A percentile compares a stretch with the other conserved stretches of the same genome.
Conservation (phyloP, 2,113 vertebrate genomes). For the Trinectes maculatus region DNA sequence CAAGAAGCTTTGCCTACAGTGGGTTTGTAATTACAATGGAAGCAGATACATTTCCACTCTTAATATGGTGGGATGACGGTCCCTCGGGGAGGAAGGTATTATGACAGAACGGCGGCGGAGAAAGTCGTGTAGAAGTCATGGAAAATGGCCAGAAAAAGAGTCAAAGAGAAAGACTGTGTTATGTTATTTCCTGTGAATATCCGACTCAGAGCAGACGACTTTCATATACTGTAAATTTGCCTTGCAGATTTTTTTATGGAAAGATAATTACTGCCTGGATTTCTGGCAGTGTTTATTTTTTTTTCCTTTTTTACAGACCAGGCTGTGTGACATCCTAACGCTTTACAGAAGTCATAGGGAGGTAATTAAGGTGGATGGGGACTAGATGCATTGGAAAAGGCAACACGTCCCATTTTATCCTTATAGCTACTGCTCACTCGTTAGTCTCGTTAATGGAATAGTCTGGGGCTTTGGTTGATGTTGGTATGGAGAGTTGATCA, state of each 20-base stretch:
- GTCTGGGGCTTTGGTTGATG: too few species aligned
- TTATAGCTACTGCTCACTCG: too few species aligned
- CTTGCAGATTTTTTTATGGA: slow-evolving; percentile 3
- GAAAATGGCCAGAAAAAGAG: slow-evolving; percentile 40
- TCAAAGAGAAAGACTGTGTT: not conserved
- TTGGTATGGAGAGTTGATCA: too few species aligned
- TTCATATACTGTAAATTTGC: not conserved
- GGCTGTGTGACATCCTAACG: not conserved
- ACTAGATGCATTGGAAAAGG: not conserved
- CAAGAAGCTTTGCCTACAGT: slow-evolving; percentile 76
- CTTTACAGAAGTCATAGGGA: too few species aligned
- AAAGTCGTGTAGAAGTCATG: slow-evolving; percentile 65
- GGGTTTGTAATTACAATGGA: slow-evolving; percentile 77
- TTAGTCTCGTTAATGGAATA: too few species aligned
- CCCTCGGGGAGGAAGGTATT: slow-evolving; percentile 33
- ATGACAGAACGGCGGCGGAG: slow-evolving; percentile 46
- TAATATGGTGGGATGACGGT: slow-evolving; percentile 71
- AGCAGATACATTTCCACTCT: slow-evolving; percentile 75
- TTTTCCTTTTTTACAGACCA: not conserved
- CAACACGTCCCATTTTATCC: not conserved
- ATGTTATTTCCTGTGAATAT: slow-evolving; percentile 17
- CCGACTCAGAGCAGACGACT: too few species aligned
- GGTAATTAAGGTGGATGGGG: not conserved
- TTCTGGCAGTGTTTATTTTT: not conserved
- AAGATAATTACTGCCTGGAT: slow-evolving; percentile 4